A percentile compares a stretch with the other conserved stretches of the same genome.
Conservation (phyloP, 2,797 vertebrate species). For the Thripadectes ignobilis region DNA sequence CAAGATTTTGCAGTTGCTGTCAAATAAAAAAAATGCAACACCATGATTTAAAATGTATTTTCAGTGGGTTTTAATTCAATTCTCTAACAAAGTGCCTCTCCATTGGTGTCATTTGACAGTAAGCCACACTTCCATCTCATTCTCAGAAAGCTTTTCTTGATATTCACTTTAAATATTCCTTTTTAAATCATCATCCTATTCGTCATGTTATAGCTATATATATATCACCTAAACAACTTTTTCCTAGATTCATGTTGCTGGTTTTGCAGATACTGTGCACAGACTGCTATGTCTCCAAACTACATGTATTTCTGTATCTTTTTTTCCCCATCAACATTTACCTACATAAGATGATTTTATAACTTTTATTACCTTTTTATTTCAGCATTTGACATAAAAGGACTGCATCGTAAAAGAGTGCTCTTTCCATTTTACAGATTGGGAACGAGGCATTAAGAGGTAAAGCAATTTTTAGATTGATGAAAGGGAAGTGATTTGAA, state of each 20-base stretch:
- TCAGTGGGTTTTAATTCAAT: not conserved
- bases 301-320: not conserved
- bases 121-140: not conserved
- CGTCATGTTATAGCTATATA: not conserved
- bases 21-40: not conserved
- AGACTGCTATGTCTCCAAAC: not conserved
- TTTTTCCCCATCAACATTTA: not conserved
- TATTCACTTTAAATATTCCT: not conserved
- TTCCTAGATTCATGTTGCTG: not conserved
- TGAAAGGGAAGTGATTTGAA: not conserved
- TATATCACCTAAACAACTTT: not conserved
- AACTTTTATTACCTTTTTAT: not conserved
- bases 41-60: not conserved
- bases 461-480: not conserved
- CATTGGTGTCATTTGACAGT: not conserved
- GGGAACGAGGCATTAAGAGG: not conserved
- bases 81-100: not conserved
- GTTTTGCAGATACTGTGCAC: not conserved
- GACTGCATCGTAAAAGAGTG: not conserved
- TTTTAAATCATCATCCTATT: not conserved
- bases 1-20: not conserved
- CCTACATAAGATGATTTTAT: not conserved
- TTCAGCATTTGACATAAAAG: not conserved
- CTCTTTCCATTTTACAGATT: not conserved
- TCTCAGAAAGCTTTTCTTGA: not conserved